Percentiles rank a stretch among this genome's conserved stretches.
phyloP scores from a whole-genome alignment of 2,888 invertebrate species.

The Trachelus iudaicus region DNA sequence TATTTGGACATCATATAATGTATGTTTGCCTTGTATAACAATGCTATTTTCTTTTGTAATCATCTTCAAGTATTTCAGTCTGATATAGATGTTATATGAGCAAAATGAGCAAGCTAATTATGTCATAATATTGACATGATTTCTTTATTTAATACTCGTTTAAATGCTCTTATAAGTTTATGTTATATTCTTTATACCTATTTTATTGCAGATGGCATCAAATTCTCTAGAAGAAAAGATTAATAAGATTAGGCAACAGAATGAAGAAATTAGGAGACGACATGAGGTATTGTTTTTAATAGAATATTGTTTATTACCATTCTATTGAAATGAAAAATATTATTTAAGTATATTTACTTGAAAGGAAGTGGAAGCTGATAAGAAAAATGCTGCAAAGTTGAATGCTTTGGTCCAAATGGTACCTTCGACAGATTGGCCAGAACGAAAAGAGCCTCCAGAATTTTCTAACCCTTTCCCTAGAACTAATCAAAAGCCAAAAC shows the following conservation, averaged over 20 bases:
- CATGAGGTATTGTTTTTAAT: constrained; percentile 44
- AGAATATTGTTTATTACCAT: background rate
- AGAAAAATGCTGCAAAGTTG: constrained; percentile 62
- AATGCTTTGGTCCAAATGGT: constrained; percentile 64
- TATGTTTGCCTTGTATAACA: background rate
- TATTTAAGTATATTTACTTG: background rate
- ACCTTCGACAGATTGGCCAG: constrained; percentile 64
- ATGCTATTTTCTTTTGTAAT: background rate
- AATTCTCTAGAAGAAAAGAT: constrained; percentile 58
- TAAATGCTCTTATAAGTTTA: background rate
- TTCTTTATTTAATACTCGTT: background rate
- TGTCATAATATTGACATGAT: no score
- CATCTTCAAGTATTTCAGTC: background rate
- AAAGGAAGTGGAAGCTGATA: constrained; percentile 66
- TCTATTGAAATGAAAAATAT: background rate
- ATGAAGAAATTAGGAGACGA: constrained; percentile 61
- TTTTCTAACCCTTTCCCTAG: constrained; percentile 47
- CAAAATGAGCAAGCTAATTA: background rate
- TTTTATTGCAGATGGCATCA: constrained; percentile 49
- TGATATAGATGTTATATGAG: background rate
- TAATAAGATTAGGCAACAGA: constrained; percentile 57
- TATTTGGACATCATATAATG: background rate
- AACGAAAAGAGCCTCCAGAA: constrained; percentile 59
- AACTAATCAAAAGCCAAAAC: constrained; percentile 36
- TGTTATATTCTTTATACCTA: background rate